Percentiles rank a stretch among this genome's conserved stretches.
These are phyloP conservation scores for Drosophila robusta DNA, from an alignment of 2,888 invertebrate species.

Conservation along the genomic window DNA sequence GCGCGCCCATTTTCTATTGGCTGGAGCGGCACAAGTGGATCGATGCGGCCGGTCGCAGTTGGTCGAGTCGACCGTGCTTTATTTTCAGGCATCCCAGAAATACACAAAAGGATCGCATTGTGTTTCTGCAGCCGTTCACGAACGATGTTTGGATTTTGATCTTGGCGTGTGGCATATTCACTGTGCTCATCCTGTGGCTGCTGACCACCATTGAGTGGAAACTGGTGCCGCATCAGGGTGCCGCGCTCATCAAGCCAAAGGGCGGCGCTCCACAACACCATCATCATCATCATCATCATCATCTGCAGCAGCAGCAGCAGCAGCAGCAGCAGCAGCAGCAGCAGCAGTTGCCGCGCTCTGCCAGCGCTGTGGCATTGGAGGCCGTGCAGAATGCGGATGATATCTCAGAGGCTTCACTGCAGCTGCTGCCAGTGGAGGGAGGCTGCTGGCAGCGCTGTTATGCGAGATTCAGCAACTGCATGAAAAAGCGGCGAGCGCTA, in stretches of 20 bases:
- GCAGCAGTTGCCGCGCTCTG: background rate
- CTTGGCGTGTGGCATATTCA: constrained; percentile 82
- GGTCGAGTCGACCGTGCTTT: constrained; percentile 87
- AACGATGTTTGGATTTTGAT: constrained; percentile 87
- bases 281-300: constrained; percentile 1
- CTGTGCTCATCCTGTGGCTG: constrained; percentile 78
- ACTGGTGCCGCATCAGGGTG: constrained; percentile 53
- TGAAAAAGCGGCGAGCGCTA: constrained; percentile 36
- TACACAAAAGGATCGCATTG: constrained; percentile 87
- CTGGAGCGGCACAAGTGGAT: constrained; percentile 87
- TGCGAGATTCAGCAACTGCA: constrained; percentile 45
- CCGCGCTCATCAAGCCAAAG: constrained; percentile 67
- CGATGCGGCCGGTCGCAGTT: constrained; percentile 82
- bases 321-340: constrained; percentile 20
- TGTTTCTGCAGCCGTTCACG: constrained; percentile 88
- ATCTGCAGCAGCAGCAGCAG: constrained; percentile 12
- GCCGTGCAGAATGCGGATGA: constrained; percentile 1
- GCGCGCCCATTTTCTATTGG: constrained; percentile 88
- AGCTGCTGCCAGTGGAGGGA: constrained; percentile 26
- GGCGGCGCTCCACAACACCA: constrained; percentile 52
- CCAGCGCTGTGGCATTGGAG: constrained; percentile 1
- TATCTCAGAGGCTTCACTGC: constrained; percentile 20
- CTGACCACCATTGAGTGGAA: constrained; percentile 71
- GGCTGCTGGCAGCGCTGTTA: constrained; percentile 50
- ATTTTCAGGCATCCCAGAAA: constrained; percentile 89